A percentile compares a stretch with the other conserved stretches of the same genome.
These are phyloP conservation scores for Clarias macrocephalus DNA, from an alignment of 2,113 vertebrate genomes.

Conservation along the genomic window DNA sequence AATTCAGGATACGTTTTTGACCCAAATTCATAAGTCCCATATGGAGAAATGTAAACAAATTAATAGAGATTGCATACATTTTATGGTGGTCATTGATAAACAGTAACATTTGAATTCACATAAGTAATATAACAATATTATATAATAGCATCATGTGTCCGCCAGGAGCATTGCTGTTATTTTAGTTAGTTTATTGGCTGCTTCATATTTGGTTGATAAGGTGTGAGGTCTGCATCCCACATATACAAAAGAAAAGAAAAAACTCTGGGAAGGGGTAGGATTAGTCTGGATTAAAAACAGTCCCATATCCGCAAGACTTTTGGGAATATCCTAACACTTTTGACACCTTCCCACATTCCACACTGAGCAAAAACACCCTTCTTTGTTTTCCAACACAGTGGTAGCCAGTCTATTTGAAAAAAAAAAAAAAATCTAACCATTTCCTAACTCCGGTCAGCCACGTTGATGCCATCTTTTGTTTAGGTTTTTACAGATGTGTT, in stretches of 20 bases:
- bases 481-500: slow-evolving; percentile 11
- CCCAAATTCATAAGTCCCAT: neutral
- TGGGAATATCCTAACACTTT: slow-evolving; percentile 10
- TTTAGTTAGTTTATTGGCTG: slow-evolving; percentile 40
- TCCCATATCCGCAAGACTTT: slow-evolving; percentile 30
- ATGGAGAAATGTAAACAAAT: neutral
- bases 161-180: slow-evolving; percentile 1
- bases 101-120: neutral
- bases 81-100: neutral
- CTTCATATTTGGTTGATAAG: slow-evolving; percentile 30
- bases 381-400: slow-evolving; percentile 29
- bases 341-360: slow-evolving; percentile 16
- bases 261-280: neutral
- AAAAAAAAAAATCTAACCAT: slow-evolving; percentile 15
- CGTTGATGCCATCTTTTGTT: slow-evolving; percentile 31
- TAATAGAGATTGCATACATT: neutral
- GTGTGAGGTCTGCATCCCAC: neutral
- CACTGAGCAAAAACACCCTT: neutral
- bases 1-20: neutral
- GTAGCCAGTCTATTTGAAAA: slow-evolving; percentile 16
- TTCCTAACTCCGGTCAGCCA: slow-evolving; percentile 5
- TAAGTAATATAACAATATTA: neutral
- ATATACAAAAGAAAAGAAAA: neutral
- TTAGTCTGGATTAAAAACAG: neutral
- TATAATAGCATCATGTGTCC: neutral